Evolutionary conservation across 30 jellyfish, hydroid and myxozoan species (phyloP).

Genomic region (Aurelia sp.): DNA sequence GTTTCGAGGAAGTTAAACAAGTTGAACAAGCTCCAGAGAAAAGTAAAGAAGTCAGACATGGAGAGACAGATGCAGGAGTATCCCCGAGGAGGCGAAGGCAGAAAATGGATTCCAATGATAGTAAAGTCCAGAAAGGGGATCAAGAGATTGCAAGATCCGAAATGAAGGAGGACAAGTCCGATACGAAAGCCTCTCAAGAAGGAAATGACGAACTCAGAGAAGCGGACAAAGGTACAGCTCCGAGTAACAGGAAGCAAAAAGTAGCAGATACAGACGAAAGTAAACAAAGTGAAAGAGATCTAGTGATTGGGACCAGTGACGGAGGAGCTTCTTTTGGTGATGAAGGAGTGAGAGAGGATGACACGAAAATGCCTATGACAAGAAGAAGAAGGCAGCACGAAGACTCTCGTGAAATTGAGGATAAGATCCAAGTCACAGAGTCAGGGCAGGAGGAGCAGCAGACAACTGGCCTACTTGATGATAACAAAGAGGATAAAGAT

Average conservation of each 20-base stretch:
- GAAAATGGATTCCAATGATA: too few species aligned
- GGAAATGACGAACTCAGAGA: background rate
- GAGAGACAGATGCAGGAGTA: background rate
- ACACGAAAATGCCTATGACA: background rate
- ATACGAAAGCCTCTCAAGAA: too few species aligned
- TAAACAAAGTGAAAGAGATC: background rate
- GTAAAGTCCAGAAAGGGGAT: too few species aligned
- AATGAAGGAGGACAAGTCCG: too few species aligned
- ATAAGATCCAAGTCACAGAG: background rate
- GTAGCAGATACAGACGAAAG: background rate
- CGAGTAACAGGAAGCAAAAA: constrained; percentile 8
- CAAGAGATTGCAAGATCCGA: background rate
- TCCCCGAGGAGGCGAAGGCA: background rate
- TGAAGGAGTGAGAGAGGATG: background rate
- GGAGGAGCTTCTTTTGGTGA: background rate
- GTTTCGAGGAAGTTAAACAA: too few species aligned
- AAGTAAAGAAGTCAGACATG: too few species aligned
- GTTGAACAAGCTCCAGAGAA: too few species aligned
- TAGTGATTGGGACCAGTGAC: background rate
- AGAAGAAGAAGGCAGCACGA: constrained; percentile 3
- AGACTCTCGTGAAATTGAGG: background rate
- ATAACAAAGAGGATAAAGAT: background rate
- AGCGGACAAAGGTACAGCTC: background rate
- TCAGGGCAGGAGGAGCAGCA: background rate
- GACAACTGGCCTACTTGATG: background rate